Base-by-base conservation (phyloP, 2,797 vertebrate species). In the Natrix natrix region DNA sequence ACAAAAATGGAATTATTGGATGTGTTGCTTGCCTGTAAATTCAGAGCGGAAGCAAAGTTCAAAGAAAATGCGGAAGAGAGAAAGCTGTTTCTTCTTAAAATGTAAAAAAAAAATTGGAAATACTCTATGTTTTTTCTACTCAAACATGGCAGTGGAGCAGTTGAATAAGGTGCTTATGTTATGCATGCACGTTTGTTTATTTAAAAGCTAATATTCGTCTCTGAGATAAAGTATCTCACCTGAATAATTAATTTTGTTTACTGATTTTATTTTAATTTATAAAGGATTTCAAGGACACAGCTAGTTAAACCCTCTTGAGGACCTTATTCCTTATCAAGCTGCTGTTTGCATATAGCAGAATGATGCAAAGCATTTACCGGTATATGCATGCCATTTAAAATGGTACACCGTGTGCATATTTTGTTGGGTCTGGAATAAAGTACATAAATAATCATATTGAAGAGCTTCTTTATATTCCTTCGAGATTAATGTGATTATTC, bases 221-320 rank as follows among this genome's bases (percentile, higher is more conserved):
- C 32, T 90, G 78, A 92, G 88, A 92, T 92, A 86, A 92, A 87
- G 88, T 87, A 92, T 92, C 59, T 92, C 92, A 48, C 1, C 60
- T 66, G 22, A 92, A 90, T 92, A 92, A 92, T 92, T 66, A 90
- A 92, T 92, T 66, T 90, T 92, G 88, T 90, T 90, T 90, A 87
- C 92, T 90, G 24, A 66, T 90, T 92, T 92, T 92, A 63, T 92
- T 90, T 92, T 86, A 87, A 90, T 92, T 92, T 48, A 48, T 54
- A 90, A 86, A 90, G n/a, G 74, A 86, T 66, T 90, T 90, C 59
- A 90, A 92, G 88, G 52, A 86, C 92, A 90, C 63, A 90, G 56
- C n/a, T 26, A 66, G 86, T 87, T 55, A 86, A 90, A 37, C 14
- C 52, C 56, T n/a, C 59, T 14, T 86, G 88, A 90, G 59, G 14